phyloP scores from a whole-genome alignment of 1,140 invertebrate genomes.

The Neodiprion lecontei region DNA sequence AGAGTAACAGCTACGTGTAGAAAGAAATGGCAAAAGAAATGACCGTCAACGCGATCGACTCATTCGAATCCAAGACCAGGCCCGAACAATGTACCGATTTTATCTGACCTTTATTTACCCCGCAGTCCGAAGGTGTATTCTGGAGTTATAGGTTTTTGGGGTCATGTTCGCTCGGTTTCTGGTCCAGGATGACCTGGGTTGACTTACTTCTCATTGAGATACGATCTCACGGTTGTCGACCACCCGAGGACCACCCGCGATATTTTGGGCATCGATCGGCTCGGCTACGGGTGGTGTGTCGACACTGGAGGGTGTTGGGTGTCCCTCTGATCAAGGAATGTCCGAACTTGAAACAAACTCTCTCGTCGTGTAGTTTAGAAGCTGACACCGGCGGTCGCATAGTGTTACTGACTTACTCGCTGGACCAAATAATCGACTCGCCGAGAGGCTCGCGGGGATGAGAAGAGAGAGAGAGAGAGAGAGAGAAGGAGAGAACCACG shows the following conservation, averaged over 20 bases:
- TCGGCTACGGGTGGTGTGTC: background rate
- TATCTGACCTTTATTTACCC: too few species aligned
- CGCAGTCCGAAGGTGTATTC: background rate
- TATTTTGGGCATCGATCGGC: conserved; percentile 1
- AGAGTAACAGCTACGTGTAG: too few species aligned
- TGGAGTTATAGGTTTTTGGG: background rate
- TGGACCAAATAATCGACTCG: background rate
- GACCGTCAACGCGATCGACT: too few species aligned
- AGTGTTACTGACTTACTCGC: conserved; percentile 4
- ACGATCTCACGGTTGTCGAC: conserved; percentile 1
- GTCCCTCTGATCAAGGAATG: conserved; percentile 5
- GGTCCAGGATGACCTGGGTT: conserved; percentile 2
- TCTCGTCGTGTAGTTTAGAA: conserved; percentile 2
- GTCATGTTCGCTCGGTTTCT: background rate
- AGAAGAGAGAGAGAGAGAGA: background rate
- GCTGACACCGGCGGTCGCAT: background rate
- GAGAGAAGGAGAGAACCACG: too few species aligned
- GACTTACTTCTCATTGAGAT: conserved; percentile 7
- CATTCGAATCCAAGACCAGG: too few species aligned
- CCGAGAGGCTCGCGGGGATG: too few species aligned
- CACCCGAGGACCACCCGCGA: conserved; percentile 3
- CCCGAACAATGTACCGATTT: too few species aligned
- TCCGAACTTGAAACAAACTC: conserved; percentile 2
- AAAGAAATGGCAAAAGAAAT: too few species aligned
- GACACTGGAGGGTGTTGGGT: background rate